phyloP scores from a whole-genome alignment of 2,113 vertebrate species.

The Ctenomys sociabilis region DNA sequence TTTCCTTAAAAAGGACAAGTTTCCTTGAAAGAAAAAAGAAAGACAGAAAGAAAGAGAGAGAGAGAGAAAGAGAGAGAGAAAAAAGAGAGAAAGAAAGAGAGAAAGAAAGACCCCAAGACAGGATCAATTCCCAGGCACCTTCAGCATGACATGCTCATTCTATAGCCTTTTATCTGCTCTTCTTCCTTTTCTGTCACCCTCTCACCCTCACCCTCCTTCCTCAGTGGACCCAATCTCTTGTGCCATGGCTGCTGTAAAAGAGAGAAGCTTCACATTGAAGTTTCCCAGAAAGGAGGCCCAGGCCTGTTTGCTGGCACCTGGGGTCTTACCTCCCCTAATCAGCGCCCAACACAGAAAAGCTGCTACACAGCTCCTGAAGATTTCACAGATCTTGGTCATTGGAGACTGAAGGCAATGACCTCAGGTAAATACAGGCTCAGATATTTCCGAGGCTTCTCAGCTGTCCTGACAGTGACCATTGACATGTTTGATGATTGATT shows the following conservation, averaged over 20 bases:
- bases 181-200: not conserved
- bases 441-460: conserved; percentile 20
- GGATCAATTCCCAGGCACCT: not conserved
- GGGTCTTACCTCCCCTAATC: not conserved
- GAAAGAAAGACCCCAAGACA: too few species aligned
- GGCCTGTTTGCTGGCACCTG: not conserved
- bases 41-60: too few species aligned
- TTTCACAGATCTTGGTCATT: conserved; percentile 41
- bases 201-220: not conserved
- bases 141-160: not conserved
- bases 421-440: conserved; percentile 45
- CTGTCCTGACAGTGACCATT: not conserved
- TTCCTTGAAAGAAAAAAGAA: not conserved
- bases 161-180: not conserved
- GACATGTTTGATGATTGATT: not conserved
- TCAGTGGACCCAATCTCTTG: not conserved
- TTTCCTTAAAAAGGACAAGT: not conserved
- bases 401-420: conserved; percentile 38
- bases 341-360: not conserved
- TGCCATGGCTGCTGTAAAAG: not conserved
- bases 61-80: too few species aligned
- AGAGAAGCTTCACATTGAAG: not conserved
- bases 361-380: not conserved
- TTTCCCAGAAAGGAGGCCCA: not conserved
- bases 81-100: too few species aligned